Evolutionary conservation across 2,113 vertebrate genomes (phyloP), one percentile per base, ranked within the genome.

Genomic region (Aix galericulata): DNA sequence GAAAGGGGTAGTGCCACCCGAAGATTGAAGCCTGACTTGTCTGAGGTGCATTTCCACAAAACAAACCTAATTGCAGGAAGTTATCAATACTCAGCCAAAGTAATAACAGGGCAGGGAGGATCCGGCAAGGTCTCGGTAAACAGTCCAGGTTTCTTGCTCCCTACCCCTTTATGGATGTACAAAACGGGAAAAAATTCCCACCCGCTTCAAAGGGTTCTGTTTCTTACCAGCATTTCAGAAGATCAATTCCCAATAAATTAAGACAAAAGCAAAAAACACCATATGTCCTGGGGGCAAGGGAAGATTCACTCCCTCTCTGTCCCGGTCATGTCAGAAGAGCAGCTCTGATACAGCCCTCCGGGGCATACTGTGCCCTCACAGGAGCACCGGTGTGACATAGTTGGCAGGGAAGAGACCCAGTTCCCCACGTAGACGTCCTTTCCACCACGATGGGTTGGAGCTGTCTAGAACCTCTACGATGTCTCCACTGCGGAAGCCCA

Each of bases 361-460:
- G 68, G 9, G 60, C 32, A n/a, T 29, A 6, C 21, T 50, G 44
- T 32, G 72, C 86, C 56, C 44, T 98, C 97, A 98, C 56, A 97
- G 96, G 25, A 25, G 95, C 78, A 98, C 74, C 2, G 98, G 95
- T 11, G 84, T 90, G 18, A 99, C 99, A 0, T 99, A 99, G 97
- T 99, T 99, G 71, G 98, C 96, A 8, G 99, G 99, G 94, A 99
- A 99, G 84, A 99, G 98, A 67, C 99, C 99, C 10, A 96, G 93
- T 9, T 95, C 97, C 36, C 98, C 98, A 62, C 97, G 97, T 86
- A 99, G 98, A 26, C 97, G 97, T 50, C 99, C 99, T 26, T 91
- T 98, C 99, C 99, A 99, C 99, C 99, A 99, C 2, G 98, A 98
- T 0, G 97, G 68, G 83, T 99, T 98, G 2, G 99, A 98, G 90